Conservation (phyloP, 53 echinoderm and acorn worm genomes). For the Luidia sarsii region DNA sequence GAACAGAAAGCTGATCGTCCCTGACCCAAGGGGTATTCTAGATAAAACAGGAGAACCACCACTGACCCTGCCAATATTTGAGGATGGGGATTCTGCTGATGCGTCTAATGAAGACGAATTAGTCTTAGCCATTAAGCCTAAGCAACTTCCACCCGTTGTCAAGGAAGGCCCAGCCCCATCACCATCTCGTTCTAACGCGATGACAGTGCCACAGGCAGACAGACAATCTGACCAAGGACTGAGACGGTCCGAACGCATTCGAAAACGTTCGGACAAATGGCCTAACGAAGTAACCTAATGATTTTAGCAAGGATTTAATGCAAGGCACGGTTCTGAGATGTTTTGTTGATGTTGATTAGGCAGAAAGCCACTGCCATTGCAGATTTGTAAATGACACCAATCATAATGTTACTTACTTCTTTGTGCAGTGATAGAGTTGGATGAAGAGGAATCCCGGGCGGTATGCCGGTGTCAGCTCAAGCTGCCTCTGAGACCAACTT, state of each 20-base stretch:
- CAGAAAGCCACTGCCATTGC: too few species aligned
- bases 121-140: neutral
- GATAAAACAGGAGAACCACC: neutral
- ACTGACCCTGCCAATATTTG: too few species aligned
- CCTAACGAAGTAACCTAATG: slow-evolving; percentile 8
- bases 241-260: neutral
- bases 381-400: too few species aligned
- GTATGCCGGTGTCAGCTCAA: neutral
- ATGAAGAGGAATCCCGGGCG: neutral
- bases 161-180: neutral
- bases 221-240: neutral
- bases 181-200: neutral
- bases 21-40: neutral
- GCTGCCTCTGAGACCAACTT: too few species aligned
- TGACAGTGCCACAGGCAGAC: neutral
- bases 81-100: neutral
- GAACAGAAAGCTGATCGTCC: neutral
- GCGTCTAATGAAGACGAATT: neutral
- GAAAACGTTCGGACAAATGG: slow-evolving; percentile 5
- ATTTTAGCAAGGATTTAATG: neutral
- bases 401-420: too few species aligned
- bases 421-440: neutral
- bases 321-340: too few species aligned
- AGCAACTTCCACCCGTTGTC: neutral
- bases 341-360: too few species aligned